These are phyloP conservation scores for Phaedon cochleariae DNA, from an alignment of 2,888 invertebrate species.

Conservation along the genomic window DNA sequence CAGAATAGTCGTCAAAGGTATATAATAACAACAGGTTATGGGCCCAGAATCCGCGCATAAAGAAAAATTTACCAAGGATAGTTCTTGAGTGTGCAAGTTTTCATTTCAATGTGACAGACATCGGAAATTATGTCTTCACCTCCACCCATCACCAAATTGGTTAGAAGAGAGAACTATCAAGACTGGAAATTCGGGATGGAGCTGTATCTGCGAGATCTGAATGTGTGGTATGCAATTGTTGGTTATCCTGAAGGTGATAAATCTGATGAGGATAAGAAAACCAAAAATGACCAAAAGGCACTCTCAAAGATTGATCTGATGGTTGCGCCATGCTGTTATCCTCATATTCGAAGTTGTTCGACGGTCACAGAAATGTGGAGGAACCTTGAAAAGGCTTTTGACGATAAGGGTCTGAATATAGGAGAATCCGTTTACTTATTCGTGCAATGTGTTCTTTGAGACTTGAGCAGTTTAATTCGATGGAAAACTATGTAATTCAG, in stretches of 20 bases:
- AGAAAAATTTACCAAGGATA: too few relatives aligned
- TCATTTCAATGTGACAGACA: too few relatives aligned
- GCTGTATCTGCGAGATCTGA: neutral
- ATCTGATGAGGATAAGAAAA: neutral
- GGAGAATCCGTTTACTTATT: constrained; percentile 4
- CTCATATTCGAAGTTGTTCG: neutral
- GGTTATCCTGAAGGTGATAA: neutral
- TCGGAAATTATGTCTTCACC: too few relatives aligned
- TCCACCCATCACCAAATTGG: neutral
- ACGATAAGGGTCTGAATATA: neutral
- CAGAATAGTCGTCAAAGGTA: too few relatives aligned
- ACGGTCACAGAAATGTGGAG: neutral
- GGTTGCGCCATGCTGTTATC: neutral
- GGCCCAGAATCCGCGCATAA: too few relatives aligned
- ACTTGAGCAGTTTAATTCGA: constrained; percentile 4
- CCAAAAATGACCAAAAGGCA: neutral
- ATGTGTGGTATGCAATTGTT: neutral
- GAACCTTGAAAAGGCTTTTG: neutral
- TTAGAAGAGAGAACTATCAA: neutral
- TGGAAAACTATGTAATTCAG: constrained; percentile 15
- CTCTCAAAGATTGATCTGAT: neutral
- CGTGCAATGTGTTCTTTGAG: neutral
- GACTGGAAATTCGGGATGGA: constrained; percentile 2
- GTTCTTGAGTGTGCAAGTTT: too few relatives aligned
- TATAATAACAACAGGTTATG: too few relatives aligned